Percentiles rank a stretch among this genome's conserved stretches.
Evolutionary conservation across 2,888 invertebrate genomes (phyloP).

Genomic region (Steinernema carpocapsae): DNA sequence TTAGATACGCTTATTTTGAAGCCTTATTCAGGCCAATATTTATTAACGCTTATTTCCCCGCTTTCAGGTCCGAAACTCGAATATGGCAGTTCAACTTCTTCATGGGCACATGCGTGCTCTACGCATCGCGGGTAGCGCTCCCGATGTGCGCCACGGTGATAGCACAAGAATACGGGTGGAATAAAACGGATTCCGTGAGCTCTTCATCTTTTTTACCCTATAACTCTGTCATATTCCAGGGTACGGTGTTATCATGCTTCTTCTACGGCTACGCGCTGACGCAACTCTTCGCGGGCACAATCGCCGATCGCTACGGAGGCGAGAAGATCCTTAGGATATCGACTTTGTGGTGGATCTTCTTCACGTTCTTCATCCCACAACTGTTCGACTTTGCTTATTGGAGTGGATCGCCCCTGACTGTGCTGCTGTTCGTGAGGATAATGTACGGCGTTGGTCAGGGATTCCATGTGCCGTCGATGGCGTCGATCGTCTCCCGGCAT

Average conservation of each 20-base stretch:
- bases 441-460: constrained; percentile 77
- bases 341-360: constrained; percentile 70
- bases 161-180: constrained; percentile 76
- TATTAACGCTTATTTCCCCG: background rate
- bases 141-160: constrained; percentile 76
- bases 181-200: constrained; percentile 75
- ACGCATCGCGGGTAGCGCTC: constrained; percentile 77
- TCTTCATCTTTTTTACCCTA: background rate
- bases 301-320: constrained; percentile 74
- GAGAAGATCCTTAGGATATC: constrained; percentile 75
- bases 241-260: constrained; percentile 78
- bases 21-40: too few relatives aligned
- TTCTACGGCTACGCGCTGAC: constrained; percentile 81
- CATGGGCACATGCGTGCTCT: constrained; percentile 76
- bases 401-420: constrained; percentile 72
- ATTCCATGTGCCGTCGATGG: constrained; percentile 78
- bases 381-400: constrained; percentile 71
- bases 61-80: constrained; percentile 71
- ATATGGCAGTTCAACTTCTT: constrained; percentile 75
- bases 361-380: constrained; percentile 65
- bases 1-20: too few relatives aligned
- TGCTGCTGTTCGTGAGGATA: constrained; percentile 75
- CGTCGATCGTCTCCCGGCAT: constrained; percentile 77
- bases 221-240: constrained; percentile 67
- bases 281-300: constrained; percentile 72